Evolutionary conservation across 2,888 invertebrate species (phyloP).

Genomic region (Aethes cnicana): DNA sequence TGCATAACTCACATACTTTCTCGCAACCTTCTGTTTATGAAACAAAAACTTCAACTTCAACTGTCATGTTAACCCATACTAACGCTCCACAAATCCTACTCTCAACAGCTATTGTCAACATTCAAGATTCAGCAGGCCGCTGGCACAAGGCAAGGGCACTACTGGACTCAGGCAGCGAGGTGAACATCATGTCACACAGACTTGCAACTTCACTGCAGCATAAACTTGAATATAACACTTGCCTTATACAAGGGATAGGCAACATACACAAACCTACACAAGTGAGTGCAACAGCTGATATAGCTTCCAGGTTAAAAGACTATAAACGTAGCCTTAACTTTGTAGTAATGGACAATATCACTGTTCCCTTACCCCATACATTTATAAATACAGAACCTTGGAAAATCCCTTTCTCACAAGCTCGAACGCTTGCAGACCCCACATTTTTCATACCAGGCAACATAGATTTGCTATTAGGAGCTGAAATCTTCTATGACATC

Average conservation of each 20-base stretch:
- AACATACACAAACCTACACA: slow-evolving; percentile 2
- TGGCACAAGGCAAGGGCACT: slow-evolving; percentile 2
- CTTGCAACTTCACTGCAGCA: slow-evolving; percentile 8
- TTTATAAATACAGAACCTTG: slow-evolving; percentile 12
- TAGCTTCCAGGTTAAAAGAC: neutral
- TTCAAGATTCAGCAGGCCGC: slow-evolving; percentile 25
- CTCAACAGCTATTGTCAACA: slow-evolving; percentile 27
- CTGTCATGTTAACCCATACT: neutral
- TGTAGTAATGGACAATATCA: slow-evolving; percentile 27
- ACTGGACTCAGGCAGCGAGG: slow-evolving; percentile 10
- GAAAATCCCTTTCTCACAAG: slow-evolving; percentile 16
- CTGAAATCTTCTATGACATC: slow-evolving; percentile 23
- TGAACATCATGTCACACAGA: slow-evolving; percentile 14
- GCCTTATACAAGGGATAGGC: slow-evolving; percentile 8
- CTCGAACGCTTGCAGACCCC: slow-evolving; percentile 24
- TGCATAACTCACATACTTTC: no score
- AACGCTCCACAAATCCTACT: neutral
- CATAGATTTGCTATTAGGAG: slow-evolving; percentile 32
- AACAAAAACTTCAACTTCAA: no score
- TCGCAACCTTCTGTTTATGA: no score
- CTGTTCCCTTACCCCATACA: slow-evolving; percentile 22
- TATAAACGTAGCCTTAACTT: slow-evolving; percentile 1
- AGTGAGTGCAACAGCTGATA: neutral
- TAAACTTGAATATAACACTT: slow-evolving; percentile 1
- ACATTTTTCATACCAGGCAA: slow-evolving; percentile 28